These are phyloP conservation scores for Epinephelus coioides DNA, from an alignment of 2,797 vertebrate species.

Conservation along the genomic window DNA sequence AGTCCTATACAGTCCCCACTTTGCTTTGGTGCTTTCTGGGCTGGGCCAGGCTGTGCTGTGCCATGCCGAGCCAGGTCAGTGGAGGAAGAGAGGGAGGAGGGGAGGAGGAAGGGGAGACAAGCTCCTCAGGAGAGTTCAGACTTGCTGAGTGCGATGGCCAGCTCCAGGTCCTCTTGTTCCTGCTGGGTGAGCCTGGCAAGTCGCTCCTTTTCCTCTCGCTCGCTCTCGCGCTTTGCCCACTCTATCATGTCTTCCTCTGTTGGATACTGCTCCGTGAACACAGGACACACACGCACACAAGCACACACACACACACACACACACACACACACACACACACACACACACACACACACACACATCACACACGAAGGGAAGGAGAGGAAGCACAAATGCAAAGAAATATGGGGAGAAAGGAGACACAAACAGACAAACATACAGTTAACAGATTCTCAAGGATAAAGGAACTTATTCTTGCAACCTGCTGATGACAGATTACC, in stretches of 20 bases:
- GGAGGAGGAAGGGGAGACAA: neutral
- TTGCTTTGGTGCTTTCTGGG: slow-evolving; percentile 79
- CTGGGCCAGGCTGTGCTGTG: slow-evolving; percentile 59
- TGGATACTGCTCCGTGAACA: slow-evolving; percentile 90
- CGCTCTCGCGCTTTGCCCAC: slow-evolving; percentile 99
- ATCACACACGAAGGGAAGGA: slow-evolving; percentile 10
- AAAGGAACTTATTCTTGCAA: neutral
- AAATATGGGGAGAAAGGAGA: slow-evolving; percentile 42
- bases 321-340: slow-evolving; percentile 37
- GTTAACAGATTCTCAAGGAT: slow-evolving; percentile 48
- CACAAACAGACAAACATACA: slow-evolving; percentile 56
- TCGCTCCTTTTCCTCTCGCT: slow-evolving; percentile 96
- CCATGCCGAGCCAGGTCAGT: slow-evolving; percentile 48
- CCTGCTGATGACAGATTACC: neutral
- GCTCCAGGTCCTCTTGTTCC: slow-evolving; percentile 98
- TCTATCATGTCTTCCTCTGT: slow-evolving; percentile 99
- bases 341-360: slow-evolving; percentile 39
- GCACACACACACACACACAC: slow-evolving; percentile 35
- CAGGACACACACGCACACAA: slow-evolving; percentile 48
- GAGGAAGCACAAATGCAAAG: slow-evolving; percentile 36
- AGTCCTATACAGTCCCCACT: slow-evolving; percentile 70
- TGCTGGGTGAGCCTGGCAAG: slow-evolving; percentile 95
- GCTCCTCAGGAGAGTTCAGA: slow-evolving; percentile 94
- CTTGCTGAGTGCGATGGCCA: slow-evolving; percentile 99
- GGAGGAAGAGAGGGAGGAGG: neutral